Base-by-base conservation (phyloP, 2,797 vertebrate species). In the Phoebastria nigripes region DNA sequence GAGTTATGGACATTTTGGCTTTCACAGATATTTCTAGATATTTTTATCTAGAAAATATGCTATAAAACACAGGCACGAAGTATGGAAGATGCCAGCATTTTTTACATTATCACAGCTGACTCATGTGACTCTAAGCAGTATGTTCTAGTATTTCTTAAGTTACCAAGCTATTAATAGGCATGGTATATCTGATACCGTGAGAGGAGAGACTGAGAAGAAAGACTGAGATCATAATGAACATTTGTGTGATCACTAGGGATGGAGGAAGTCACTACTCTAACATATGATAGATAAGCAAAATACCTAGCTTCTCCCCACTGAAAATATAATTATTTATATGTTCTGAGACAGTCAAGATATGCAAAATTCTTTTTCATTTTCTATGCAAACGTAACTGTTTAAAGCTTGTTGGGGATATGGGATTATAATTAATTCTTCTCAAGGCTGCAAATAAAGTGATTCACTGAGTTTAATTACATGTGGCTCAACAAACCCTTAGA, bases 361-460 rank as follows among this genome's bases (percentile, higher is more conserved):
- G 59, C 24, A 69, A 96, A 93, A 72, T 41, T 9, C 10, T 81
- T 87, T 80, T 90, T 20, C 51, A 59, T 77, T 73, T 87, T 89
- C 66, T 77, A 15, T 67, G 31, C 12, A 77, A 71, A 79, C 1
- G 1, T 77, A 95, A 82, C 7, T 31, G 25, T 79, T 89, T 62
- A 87, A 92, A 94, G 46, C 25, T 97, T 94, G 28, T 83, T 71
- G 6, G 70, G 31, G 22, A 65, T 91, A 85, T 37, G 52, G n/a
- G 35, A 91, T 95, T 92, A 87, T 85, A 96, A 95, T 87, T 92
- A 89, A 89, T 88, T 93, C 41, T 94, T 95, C 79, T 91, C 44
- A 91, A 72, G 47, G 26, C 52, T 97, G 62, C 22, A 95, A 87
- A 94, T 85, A 94, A 90, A 91, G 81, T 84, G 78, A 78, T 95